These are phyloP conservation scores for Onychomys arenicola DNA, from an alignment of 2,797 vertebrate species.

Conservation along the genomic window DNA sequence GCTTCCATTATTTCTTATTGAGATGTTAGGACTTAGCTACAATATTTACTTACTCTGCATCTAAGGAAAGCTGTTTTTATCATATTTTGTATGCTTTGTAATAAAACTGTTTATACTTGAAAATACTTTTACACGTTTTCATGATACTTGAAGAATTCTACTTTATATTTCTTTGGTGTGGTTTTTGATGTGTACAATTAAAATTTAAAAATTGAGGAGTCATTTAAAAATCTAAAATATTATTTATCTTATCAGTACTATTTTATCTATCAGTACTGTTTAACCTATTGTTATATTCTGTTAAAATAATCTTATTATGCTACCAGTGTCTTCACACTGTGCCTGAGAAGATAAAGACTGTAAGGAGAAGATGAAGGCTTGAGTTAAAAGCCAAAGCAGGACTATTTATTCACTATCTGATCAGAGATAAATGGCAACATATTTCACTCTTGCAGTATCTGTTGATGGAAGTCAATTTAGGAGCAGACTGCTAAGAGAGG, in stretches of 20 bases:
- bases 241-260: conserved; percentile 20
- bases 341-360: background rate
- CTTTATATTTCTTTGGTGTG: conserved; percentile 54
- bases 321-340: background rate
- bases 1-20: conserved; percentile 65
- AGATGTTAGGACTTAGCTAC: conserved; percentile 61
- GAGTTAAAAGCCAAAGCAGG: conserved; percentile 5
- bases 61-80: conserved; percentile 35
- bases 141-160: conserved; percentile 51
- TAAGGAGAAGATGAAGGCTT: background rate
- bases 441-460: background rate
- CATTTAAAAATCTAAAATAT: background rate
- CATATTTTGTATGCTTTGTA: conserved; percentile 64
- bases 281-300: background rate
- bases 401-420: background rate
- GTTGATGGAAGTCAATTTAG: background rate
- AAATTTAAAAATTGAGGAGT: conserved; percentile 28
- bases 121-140: conserved; percentile 25
- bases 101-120: conserved; percentile 62
- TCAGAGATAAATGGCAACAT: background rate
- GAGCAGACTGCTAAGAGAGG: background rate
- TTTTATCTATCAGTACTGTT: background rate
- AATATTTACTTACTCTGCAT: conserved; percentile 72
- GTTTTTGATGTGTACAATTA: conserved; percentile 50
- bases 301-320: background rate